Evolutionary conservation across 2,113 vertebrate species (phyloP), one percentile per base, ranked within the genome.

Genomic region (Antechinus flavipes): DNA sequence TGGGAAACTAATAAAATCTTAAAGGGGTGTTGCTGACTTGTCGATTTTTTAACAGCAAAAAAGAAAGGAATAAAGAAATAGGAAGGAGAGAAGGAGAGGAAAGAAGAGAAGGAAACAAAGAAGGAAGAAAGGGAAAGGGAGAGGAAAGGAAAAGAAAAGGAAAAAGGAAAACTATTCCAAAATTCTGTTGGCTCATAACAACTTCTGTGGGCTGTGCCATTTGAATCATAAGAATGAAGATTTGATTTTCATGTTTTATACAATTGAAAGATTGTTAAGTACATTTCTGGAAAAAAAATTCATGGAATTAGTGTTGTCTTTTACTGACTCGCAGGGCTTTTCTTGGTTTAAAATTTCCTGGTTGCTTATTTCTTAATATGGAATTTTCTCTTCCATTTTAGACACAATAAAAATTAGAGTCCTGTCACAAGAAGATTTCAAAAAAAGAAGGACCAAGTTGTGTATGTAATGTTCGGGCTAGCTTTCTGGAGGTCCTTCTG

Each of bases 221-320:
- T 94, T 91, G 49, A 54, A 50, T 96, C 91, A 97, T 93, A 97
- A 97, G 95, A 68, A 96, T 94, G 30, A 89, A 47, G 56, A 2
- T 47, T 95, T 95, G 95, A 94, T 94, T 95, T 97, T 94, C 58
- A 97, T 97, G 19, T 95, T 97, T 96, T 30, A 95, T 91, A 97
- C 97, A 95, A 95, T 93, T 93, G 91, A 97, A 97, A 84, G 68
- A 98, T 97, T 97, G 95, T 93, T 94, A 92, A 95, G 54, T 91
- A 92, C 91, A n/a, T 91, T 96, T 96, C 89, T 93, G 76, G 76
- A 7, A 95, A 89, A 11, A 84, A 97, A 95, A 95, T 91, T 92
- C 3, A 94, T 35, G 61, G 93, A 97, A 50, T 84, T 97, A 93
- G 61, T 55, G 54, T 93, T 14, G 12, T 42, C n/a, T 84, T 84